Evolutionary conservation across 1,140 invertebrate species (phyloP).

Genomic region (Papilio helenus): DNA sequence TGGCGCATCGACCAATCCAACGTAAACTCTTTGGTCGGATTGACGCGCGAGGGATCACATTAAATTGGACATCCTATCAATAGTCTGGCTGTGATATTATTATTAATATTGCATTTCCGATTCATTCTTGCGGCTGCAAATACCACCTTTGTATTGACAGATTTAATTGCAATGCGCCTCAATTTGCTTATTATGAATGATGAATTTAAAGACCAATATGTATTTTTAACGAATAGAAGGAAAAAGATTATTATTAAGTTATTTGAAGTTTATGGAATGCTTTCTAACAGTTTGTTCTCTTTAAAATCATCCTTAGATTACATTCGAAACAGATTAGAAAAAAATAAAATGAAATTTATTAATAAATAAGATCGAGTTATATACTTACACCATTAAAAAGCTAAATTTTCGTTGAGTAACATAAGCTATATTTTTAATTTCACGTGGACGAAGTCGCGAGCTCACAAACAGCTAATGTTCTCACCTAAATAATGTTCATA

Average conservation of each 20-base stretch:
- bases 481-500: not conserved
- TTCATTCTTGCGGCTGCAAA: slow-evolving; percentile 40
- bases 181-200: slow-evolving; percentile 17
- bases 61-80: slow-evolving; percentile 41
- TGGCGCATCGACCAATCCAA: slow-evolving; percentile 35
- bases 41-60: not conserved
- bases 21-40: slow-evolving; percentile 27
- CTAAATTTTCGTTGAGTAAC: too few relatives aligned
- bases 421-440: too few relatives aligned
- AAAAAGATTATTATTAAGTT: not conserved
- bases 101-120: slow-evolving; percentile 53
- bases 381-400: too few relatives aligned
- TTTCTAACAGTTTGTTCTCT: too few relatives aligned
- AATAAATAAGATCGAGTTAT: too few relatives aligned
- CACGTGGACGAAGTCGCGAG: too few relatives aligned
- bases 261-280: not conserved
- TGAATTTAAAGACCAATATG: not conserved
- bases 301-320: too few relatives aligned
- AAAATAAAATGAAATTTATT: too few relatives aligned
- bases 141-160: slow-evolving; percentile 21
- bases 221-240: not conserved
- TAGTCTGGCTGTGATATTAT: slow-evolving; percentile 50
- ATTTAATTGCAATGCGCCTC: slow-evolving; percentile 31
- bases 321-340: too few relatives aligned
- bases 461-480: not conserved